Conservation (phyloP, 2,797 vertebrate genomes). For the Epinephelus awoara region DNA sequence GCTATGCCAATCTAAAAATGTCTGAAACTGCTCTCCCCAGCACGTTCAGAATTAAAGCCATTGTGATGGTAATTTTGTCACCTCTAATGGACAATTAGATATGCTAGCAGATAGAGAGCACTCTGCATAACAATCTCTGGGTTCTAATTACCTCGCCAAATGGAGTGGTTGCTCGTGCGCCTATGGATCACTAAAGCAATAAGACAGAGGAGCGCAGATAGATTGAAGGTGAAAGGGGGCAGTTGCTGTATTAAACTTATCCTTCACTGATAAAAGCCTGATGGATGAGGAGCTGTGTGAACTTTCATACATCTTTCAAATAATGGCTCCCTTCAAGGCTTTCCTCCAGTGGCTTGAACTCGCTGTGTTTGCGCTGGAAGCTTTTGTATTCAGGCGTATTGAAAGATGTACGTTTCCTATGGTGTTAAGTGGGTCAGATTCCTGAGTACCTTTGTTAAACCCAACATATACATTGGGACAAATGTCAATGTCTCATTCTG, state of each 20-base stretch:
- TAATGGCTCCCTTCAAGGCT: slow-evolving; percentile 35
- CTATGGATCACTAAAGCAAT: slow-evolving; percentile 66
- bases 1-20: slow-evolving; percentile 61
- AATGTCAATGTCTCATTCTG: background rate
- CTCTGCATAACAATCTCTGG: slow-evolving; percentile 71
- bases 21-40: slow-evolving; percentile 63
- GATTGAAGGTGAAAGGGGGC: slow-evolving; percentile 73
- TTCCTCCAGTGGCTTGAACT: slow-evolving; percentile 25
- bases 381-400: slow-evolving; percentile 1
- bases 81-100: slow-evolving; percentile 85
- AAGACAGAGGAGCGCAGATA: slow-evolving; percentile 43
- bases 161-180: slow-evolving; percentile 60
- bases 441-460: background rate
- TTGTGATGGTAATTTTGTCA: slow-evolving; percentile 83
- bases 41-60: slow-evolving; percentile 72
- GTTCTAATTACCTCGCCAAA: slow-evolving; percentile 76
- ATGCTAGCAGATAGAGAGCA: slow-evolving; percentile 75
- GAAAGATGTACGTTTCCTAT: background rate
- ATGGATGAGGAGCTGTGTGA: slow-evolving; percentile 58
- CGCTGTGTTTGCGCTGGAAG: background rate
- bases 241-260: slow-evolving; percentile 67
- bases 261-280: slow-evolving; percentile 65
- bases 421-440: background rate
- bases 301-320: slow-evolving; percentile 57
- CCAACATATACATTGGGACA: background rate